Evolutionary conservation across 2,113 vertebrate species (phyloP), one percentile per base, ranked within the genome.

Genomic region (Actinemys pallida): DNA sequence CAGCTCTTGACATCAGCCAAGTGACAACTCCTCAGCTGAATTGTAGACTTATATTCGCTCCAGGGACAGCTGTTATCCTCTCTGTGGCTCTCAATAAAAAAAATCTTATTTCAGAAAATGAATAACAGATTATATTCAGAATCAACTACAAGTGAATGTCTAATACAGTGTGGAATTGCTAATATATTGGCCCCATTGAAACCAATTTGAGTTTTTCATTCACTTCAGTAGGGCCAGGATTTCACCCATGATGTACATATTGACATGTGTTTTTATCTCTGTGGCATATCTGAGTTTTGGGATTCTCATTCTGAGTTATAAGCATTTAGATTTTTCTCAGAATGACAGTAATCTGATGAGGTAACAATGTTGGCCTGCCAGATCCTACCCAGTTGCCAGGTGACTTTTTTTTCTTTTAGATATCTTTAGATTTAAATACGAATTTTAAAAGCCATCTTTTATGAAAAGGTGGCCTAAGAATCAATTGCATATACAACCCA

Each of bases 321-420:
- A 45, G 7, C 59, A 80, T 29, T 52, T 56, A 79, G 3, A 29
- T 29, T 45, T 3, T 87, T 82, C n/a, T 10, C 16, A 83, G 7
- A 56, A 3, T 31, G 81, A 89, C 9, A 84, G 14, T 84, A 65
- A 81, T 75, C 6, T 11, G 76, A 47, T 84, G 8, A 69, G 83
- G 5, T 42, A 69, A 69, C 35, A 85, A 3, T 50, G 31, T 50
- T 87, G 91, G 2, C 3, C 80, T 86, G 16, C 72, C 75, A 83
- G 54, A 62, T 4, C 89, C 3, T n/a, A 81, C 5, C 11, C 20
- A 81, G 5, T 25, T 79, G 31, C 8, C n/a, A 83, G 5, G 8
- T 57, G 42, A 54, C 53, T 6, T 7, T 69, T 7, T 14, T 20
- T 29, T 31, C 16, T 29, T 1, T 53, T 83, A 0, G 0, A 9